A percentile compares a stretch with the other conserved stretches of the same genome.
Conservation (phyloP, 1,140 invertebrate species). For the Lepeophtheirus salmonis region DNA sequence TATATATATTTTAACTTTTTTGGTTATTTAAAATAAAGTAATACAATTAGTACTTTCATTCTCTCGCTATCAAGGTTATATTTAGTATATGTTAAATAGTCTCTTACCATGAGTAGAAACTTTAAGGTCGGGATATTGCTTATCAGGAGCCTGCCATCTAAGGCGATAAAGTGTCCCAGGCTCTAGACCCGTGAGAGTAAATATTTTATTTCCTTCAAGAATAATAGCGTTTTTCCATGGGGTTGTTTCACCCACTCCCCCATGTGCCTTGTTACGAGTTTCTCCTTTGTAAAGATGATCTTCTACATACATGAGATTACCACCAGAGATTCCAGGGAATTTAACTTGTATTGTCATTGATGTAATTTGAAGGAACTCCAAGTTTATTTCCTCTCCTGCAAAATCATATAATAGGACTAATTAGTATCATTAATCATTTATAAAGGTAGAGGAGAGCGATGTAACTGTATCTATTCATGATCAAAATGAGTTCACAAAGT, state of each 20-base stretch:
- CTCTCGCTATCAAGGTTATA: too few species aligned
- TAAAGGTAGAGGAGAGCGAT: too few species aligned
- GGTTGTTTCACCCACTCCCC: not conserved
- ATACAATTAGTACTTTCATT: too few species aligned
- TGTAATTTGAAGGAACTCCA: conserved; percentile 14
- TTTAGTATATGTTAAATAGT: not conserved
- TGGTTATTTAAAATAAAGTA: too few species aligned
- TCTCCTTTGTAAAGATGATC: not conserved
- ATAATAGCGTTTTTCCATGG: conserved; percentile 17
- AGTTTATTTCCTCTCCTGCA: not conserved
- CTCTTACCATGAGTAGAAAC: conserved; percentile 7
- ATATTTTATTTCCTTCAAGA: conserved; percentile 16
- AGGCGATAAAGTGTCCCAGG: conserved; percentile 7
- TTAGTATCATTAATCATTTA: too few species aligned
- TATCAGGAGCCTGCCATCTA: conserved; percentile 13
- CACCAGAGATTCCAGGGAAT: conserved; percentile 16
- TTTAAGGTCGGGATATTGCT: conserved; percentile 14
- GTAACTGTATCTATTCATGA: too few species aligned
- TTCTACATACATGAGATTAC: conserved; percentile 16
- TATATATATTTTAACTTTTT: too few species aligned
- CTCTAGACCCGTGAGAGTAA: conserved; percentile 9
- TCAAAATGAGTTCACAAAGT: too few species aligned
- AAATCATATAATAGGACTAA: too few species aligned
- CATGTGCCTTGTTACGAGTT: not conserved
- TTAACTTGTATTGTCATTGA: conserved; percentile 9